phyloP scores from a whole-genome alignment of 2,888 invertebrate genomes.

The Scaptomyza tumidula region DNA sequence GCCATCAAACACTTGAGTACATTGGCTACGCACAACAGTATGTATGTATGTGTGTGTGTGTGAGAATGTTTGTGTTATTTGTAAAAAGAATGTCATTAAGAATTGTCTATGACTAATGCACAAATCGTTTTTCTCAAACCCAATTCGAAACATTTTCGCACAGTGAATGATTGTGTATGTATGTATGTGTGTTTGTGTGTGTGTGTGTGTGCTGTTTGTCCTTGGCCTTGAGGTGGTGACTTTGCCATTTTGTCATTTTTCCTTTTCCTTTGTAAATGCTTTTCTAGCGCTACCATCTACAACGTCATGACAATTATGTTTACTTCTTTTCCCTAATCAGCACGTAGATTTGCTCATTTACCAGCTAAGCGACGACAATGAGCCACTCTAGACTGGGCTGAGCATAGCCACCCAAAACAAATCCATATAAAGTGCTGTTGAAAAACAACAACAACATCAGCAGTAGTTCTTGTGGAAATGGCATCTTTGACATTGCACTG shows the following conservation, averaged over 20 bases:
- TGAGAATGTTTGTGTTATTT: neutral
- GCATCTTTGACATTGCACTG: constrained; percentile 24
- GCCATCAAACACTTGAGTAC: constrained; percentile 11
- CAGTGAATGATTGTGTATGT: neutral
- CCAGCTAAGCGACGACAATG: constrained; percentile 11
- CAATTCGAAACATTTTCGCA: constrained; percentile 22
- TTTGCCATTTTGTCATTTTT: constrained; percentile 5
- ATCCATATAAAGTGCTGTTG: constrained; percentile 34
- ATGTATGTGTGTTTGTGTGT: constrained; percentile 1
- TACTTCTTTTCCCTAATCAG: constrained; percentile 31
- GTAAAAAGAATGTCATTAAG: constrained; percentile 9
- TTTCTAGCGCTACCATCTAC: constrained; percentile 2
- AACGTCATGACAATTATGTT: constrained; percentile 20
- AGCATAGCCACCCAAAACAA: neutral
- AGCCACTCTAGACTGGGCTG: constrained; percentile 11
- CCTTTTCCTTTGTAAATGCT: constrained; percentile 8
- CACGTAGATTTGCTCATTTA: constrained; percentile 33
- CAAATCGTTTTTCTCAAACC: constrained; percentile 31
- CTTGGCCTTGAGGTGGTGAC: constrained; percentile 45
- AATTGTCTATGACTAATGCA: constrained; percentile 46
- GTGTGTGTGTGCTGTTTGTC: constrained; percentile 16
- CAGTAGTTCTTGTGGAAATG: neutral
- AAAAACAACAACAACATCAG: neutral
- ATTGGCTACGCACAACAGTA: neutral
- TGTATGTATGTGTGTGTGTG: neutral